Evolutionary conservation across 2,113 vertebrate genomes (phyloP), one percentile per base, ranked within the genome.

Genomic region (Sturnira hondurensis): DNA sequence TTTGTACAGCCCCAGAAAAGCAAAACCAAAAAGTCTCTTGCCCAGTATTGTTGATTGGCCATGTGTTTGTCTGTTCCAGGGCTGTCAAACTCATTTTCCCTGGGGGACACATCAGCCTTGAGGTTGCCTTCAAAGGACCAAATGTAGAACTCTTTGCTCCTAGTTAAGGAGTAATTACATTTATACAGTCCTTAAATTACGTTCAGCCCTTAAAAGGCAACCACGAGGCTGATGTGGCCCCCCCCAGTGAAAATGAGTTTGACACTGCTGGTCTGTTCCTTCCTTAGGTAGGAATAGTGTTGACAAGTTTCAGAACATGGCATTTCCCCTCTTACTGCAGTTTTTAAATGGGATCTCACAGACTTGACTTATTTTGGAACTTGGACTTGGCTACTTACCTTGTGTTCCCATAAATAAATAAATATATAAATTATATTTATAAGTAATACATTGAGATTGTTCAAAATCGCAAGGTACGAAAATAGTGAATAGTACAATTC

Each of bases 381-480:
- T 83, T 91, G 63, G n/a, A 82, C 56, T 87, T 95, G 86, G 70
- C 45, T 76, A 65, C 5, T 93, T 93, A 56, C n/a, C 22, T 93
- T 52, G 43, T 81, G 15, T 80, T 94, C 31, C 43, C 22, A 52
- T 76, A 94, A 91, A 74, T n/a, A 70, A 63, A 74, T 24, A 76
- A 28, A 76, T 61, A 56, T 61, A 61, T 28, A 61, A 31, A 20
- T 6, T 52, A 83, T 56, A 45, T 58, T 52, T 3, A 3, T 47
- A 36, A 92, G 28, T 31, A 61, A 31, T 56, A 71, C 7, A 36
- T 84, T 91, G 11, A 80, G 5, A 61, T 96, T 38, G 26, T 88
- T 92, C 65, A 81, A 67, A 61, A 74, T 93, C 17, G n/a, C 87
- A 95, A 83, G 12, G 45, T 93, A 52, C 36, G 63, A 68, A 76